Conservation (phyloP, 2,113 vertebrate species). For the Antechinus flavipes region DNA sequence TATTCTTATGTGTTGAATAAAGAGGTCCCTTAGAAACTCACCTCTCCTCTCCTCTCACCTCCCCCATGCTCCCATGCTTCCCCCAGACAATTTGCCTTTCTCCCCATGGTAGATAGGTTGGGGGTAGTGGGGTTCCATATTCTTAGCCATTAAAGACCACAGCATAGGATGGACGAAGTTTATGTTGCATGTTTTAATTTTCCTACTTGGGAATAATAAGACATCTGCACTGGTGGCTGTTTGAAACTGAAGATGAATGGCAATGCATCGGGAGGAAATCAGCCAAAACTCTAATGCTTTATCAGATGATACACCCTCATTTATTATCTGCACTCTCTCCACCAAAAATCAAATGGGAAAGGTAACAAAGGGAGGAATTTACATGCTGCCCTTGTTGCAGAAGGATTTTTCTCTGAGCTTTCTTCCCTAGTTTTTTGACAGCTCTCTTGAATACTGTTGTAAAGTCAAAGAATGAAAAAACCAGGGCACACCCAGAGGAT, state of each 20-base stretch:
- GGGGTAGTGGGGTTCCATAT: neutral
- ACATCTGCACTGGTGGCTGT: neutral
- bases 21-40: slow-evolving; percentile 24
- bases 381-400: neutral
- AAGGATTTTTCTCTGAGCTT: neutral
- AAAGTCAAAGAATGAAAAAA: neutral
- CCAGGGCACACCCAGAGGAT: neutral
- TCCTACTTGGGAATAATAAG: slow-evolving; percentile 27
- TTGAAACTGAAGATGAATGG: slow-evolving; percentile 26
- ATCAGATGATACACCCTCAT: slow-evolving; percentile 55
- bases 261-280: slow-evolving; percentile 9
- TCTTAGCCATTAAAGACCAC: slow-evolving; percentile 2
- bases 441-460: neutral
- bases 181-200: slow-evolving; percentile 45
- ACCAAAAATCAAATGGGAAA: slow-evolving; percentile 42
- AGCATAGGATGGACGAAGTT: neutral
- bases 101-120: neutral
- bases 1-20: neutral
- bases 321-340: neutral
- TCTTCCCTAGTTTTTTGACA: neutral
- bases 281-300: slow-evolving; percentile 2
- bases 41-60: neutral
- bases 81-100: neutral
- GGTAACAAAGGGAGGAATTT: neutral
- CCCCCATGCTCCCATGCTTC: neutral